These are phyloP conservation scores for Agrotis segetum DNA, from an alignment of 2,888 invertebrate species.

Conservation along the genomic window DNA sequence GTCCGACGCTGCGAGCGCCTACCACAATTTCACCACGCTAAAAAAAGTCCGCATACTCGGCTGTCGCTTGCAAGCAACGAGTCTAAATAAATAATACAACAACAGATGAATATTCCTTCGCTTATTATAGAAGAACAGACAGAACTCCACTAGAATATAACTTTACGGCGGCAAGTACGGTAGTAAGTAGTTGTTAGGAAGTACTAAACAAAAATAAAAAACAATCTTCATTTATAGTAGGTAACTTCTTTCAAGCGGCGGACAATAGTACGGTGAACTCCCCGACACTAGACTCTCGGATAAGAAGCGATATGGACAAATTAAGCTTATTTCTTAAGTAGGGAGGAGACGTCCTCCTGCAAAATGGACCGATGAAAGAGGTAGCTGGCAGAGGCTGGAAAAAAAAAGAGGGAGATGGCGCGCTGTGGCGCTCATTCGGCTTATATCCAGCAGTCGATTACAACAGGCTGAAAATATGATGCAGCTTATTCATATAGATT, in stretches of 20 bases:
- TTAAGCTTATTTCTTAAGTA: background rate
- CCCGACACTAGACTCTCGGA: conserved; percentile 42
- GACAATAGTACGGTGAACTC: conserved; percentile 60
- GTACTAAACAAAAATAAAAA: conserved; percentile 67
- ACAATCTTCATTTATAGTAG: conserved; percentile 66
- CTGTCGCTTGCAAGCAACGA: background rate
- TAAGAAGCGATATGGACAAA: conserved; percentile 21
- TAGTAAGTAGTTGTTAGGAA: conserved; percentile 64
- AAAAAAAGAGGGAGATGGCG: no score
- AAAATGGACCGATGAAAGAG: no score
- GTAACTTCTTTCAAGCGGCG: conserved; percentile 67
- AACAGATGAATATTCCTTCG: conserved; percentile 55
- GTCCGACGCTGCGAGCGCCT: no score
- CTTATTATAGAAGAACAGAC: conserved; percentile 59
- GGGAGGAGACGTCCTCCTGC: no score
- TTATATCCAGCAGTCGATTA: no score
- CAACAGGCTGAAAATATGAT: no score
- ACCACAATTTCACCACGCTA: no score
- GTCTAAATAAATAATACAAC: conserved; percentile 29
- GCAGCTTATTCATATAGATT: no score
- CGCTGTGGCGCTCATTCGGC: no score
- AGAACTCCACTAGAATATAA: conserved; percentile 42
- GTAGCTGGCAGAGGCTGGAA: no score
- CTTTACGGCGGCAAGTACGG: conserved; percentile 59
- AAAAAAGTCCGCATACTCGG: background rate